Evolutionary conservation across 2,797 vertebrate species (phyloP), one percentile per base, ranked within the genome.

Genomic region (Sebastes vulpes): DNA sequence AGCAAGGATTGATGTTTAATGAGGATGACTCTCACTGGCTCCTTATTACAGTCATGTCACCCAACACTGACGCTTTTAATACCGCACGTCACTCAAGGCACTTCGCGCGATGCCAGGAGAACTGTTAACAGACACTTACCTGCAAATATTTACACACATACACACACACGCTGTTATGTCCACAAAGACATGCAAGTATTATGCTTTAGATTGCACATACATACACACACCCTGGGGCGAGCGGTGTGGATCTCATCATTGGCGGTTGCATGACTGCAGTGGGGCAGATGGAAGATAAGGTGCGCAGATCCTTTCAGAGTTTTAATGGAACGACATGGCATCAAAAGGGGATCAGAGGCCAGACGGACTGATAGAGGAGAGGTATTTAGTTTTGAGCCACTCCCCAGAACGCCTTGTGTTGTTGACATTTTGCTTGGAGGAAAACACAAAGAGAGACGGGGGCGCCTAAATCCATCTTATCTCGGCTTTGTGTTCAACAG

Each of bases 61-160:
- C 89, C 73, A 77, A 75, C 79, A 79, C 76, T 94, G 93, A 94
- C 93, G 92, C 88, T 91, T 94, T 95, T 95, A 95, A 95, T 95
- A 94, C 88, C 4, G 6, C 65, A 58, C 46, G 87, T 94, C 94
- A 93, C 82, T 95, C 94, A 92, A 87, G 64, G 75, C 18, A 21
- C 52, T 12, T 23, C 1, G 16, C 81, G 85, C 79, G 83, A 82
- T 70, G 83, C 83, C 87, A 82, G 85, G 50, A 91, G 91, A 90
- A 81, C 86, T 82, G 79, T 89, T 84, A 91, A 57, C 77, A 83
- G 50, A 71, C 88, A 81, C 86, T 87, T 87, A 86, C 80, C 80
- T 81, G 65, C 72, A 70, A 75, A 54, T 31, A 72, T 75, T 67
- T 48, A 68, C 57, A 61, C 76, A 2, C 31, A 35, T 20, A 75